phyloP scores from a whole-genome alignment of 2,797 vertebrate species.

The Molossus molossus region DNA sequence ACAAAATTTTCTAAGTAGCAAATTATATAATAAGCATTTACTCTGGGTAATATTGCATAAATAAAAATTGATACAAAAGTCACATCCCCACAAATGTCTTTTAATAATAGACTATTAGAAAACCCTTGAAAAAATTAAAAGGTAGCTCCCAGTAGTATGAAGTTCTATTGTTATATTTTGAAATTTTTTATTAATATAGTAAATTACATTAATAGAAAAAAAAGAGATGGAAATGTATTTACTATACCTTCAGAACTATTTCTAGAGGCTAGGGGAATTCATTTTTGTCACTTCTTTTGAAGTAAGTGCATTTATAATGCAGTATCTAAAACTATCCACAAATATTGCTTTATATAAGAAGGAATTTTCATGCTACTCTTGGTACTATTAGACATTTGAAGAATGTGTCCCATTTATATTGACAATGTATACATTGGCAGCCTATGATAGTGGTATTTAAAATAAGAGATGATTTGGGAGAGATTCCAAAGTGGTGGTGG shows the following conservation, averaged over 20 bases:
- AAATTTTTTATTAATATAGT: background rate
- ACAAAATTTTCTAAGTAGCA: background rate
- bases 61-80: background rate
- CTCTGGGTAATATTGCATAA: background rate
- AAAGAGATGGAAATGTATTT: background rate
- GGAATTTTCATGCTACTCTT: background rate
- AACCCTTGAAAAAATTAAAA: slow-evolving; percentile 23
- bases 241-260: background rate
- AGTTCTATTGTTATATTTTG: background rate
- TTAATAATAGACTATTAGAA: background rate
- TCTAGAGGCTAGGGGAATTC: background rate
- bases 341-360: background rate
- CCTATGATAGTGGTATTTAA: background rate
- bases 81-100: background rate
- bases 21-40: background rate
- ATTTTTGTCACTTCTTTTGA: background rate
- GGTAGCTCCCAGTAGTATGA: background rate
- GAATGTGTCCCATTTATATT: background rate
- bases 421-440: background rate
- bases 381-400: background rate
- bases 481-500: no score
- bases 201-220: background rate
- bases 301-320: background rate
- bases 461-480: background rate
- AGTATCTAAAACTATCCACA: background rate